Evolutionary conservation across 2,888 invertebrate genomes (phyloP).

Genomic region (Harpalus rubripes): DNA sequence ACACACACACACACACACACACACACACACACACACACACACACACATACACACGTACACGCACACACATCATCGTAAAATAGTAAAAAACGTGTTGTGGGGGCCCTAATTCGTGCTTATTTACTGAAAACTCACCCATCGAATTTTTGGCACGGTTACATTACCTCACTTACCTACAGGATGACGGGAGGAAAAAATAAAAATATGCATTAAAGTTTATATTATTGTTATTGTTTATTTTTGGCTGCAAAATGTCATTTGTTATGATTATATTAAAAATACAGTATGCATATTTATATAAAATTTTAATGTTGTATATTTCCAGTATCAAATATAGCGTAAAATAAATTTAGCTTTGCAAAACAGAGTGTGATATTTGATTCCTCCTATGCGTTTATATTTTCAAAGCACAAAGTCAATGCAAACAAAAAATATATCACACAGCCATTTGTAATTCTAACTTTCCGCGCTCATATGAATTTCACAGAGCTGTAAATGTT

Average conservation of each 20-base stretch:
- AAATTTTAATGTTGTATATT: background rate
- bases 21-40: too few species aligned
- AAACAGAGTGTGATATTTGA: conserved; percentile 18
- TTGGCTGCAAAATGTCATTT: background rate
- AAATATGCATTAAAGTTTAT: background rate
- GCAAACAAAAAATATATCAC: conserved; percentile 37
- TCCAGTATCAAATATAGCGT: background rate
- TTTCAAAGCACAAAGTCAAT: conserved; percentile 51
- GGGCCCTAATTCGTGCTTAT: too few species aligned
- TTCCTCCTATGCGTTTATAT: conserved; percentile 10
- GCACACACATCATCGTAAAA: too few species aligned
- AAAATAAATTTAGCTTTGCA: conserved; percentile 6
- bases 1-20: too few species aligned
- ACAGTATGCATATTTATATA: background rate
- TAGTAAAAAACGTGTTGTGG: too few species aligned
- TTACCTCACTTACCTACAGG: too few species aligned
- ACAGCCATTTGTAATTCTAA: conserved; percentile 54
- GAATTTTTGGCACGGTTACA: too few species aligned
- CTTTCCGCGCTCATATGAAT: conserved; percentile 56
- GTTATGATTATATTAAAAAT: background rate
- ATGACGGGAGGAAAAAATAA: too few species aligned
- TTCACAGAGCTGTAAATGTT: conserved; percentile 54
- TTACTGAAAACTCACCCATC: too few species aligned
- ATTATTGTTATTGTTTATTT: background rate
- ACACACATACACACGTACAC: too few species aligned